Percentiles rank a stretch among this genome's conserved stretches.
Evolutionary conservation across 2,797 vertebrate species (phyloP).

Genomic region (Potorous gilbertii): DNA sequence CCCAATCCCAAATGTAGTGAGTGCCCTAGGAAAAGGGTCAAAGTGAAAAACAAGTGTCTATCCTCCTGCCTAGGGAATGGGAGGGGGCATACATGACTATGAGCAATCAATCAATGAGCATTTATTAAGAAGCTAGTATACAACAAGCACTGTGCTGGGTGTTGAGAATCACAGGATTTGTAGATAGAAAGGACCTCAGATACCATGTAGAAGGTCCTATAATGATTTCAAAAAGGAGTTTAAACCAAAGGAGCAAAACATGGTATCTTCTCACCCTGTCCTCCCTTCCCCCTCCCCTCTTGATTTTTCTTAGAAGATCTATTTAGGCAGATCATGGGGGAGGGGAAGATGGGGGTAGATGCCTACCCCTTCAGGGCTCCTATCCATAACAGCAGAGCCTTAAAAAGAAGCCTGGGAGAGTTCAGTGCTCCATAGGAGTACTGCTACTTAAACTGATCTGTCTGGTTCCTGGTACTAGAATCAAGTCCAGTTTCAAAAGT

Average conservation of each 20-base stretch:
- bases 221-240: constrained; percentile 48
- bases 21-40: constrained; percentile 1
- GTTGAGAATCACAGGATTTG: background rate
- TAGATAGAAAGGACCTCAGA: background rate
- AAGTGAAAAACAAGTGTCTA: constrained; percentile 22
- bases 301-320: background rate
- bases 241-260: constrained; percentile 44
- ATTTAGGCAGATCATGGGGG: background rate
- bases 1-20: background rate
- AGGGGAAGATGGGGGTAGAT: background rate
- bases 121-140: background rate
- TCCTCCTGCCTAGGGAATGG: background rate
- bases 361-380: background rate
- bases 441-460: background rate
- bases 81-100: background rate
- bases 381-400: background rate
- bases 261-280: constrained; percentile 15
- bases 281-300: background rate
- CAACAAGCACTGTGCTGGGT: background rate
- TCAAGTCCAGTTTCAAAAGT: background rate
- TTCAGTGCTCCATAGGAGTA: background rate
- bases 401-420: background rate
- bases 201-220: constrained; percentile 11
- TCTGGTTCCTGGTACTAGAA: background rate
- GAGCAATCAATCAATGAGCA: background rate